These are phyloP conservation scores for Tetramorium alpestre DNA, from an alignment of 1,140 invertebrate species.

Conservation along the genomic window DNA sequence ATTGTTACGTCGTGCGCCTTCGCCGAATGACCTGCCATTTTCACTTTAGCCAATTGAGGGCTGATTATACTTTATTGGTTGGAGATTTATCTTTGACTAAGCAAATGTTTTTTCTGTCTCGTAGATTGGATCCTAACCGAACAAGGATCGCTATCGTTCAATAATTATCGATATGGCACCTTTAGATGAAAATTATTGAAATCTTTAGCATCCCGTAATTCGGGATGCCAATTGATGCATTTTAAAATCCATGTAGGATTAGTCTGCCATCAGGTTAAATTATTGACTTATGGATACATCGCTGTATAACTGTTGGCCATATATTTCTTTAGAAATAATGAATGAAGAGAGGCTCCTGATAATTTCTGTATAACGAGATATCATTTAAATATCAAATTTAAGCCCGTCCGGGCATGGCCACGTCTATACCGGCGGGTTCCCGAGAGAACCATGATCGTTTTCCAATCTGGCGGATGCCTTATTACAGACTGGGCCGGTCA, in stretches of 20 bases:
- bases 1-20: slow-evolving; percentile 8
- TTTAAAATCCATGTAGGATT: background rate
- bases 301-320: background rate
- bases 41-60: background rate
- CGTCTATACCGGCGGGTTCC: slow-evolving; percentile 16
- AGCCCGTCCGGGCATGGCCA: background rate
- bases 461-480: slow-evolving; percentile 74
- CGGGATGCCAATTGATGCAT: slow-evolving; percentile 17
- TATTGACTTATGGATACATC: background rate
- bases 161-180: background rate
- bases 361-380: slow-evolving; percentile 62
- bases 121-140: background rate
- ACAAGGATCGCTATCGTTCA: background rate
- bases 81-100: background rate
- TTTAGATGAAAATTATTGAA: background rate
- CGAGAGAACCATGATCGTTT: slow-evolving; percentile 67
- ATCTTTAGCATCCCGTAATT: background rate
- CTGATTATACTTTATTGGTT: background rate
- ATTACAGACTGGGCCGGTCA: slow-evolving; percentile 66
- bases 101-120: background rate
- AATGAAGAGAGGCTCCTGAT: slow-evolving; percentile 13
- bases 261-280: slow-evolving; percentile 11
- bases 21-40: background rate
- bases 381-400: slow-evolving; percentile 67
- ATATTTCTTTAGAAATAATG: slow-evolving; percentile 11